Base-by-base conservation (phyloP, 2,888 invertebrate genomes). In the Perithous albicinctus region DNA sequence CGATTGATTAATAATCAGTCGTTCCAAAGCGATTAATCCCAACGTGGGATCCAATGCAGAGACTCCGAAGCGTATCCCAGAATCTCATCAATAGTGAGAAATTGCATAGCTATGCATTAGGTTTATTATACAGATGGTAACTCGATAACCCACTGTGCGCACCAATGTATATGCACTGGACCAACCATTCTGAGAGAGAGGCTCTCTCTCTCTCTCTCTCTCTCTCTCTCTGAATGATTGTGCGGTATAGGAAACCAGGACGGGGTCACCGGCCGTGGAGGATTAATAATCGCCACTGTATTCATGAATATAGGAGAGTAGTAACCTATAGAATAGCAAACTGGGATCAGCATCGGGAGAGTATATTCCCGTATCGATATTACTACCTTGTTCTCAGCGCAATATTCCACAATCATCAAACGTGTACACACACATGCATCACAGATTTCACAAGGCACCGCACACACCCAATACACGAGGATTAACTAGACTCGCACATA, bases 281-380 rank as follows among this genome's bases (percentile, higher is more conserved):
- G 80, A 80, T 80, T 80, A 77, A 80, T 73, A 80, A 77, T 80
- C 77, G 72, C 38, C 66, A 43, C 72, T 63, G 66, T 77, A 80
- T 80, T 80, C 80, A 80, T 80, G 77, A 77, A 77, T 72, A 74
- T 74, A 74, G 54, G 51, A 66, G 59, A 6, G 10, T 43, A 32
- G n/a, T n/a, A n/a, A n/a, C n/a, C n/a, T 61, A 10, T 43, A 41
- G 38, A n/a, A n/a, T 43, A 59, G 35, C 61, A 38, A 67, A 48
- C 51, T 4, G 5, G 32, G 20, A 67, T 7, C 43, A 67, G n/a
- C 54, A 23, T 23, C 6, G n/a, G 29, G 32, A n/a, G n/a, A n/a
- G n/a, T n/a, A n/a, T 67, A 72, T 70, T 77, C 66, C n/a, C 29
- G 38, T 75, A 67, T 75, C 77, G 77, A 77, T 72, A 72, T 70